These are phyloP conservation scores for Cynodonichthys magdalenae DNA, from an alignment of 2,797 vertebrate genomes.

Conservation along the genomic window DNA sequence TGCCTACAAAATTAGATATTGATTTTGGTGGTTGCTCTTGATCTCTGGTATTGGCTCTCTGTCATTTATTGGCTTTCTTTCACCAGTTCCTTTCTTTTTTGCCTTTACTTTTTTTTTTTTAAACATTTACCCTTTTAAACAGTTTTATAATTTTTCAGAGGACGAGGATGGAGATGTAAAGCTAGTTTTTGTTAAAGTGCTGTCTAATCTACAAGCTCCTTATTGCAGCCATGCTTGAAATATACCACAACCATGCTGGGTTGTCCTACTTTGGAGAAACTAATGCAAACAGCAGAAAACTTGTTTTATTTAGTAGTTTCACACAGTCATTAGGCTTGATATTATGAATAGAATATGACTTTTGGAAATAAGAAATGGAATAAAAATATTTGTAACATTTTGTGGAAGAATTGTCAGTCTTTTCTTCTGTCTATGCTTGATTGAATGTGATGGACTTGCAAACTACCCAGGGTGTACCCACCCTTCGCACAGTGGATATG, in stretches of 20 bases:
- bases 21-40: slow-evolving; percentile 51
- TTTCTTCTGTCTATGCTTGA: neutral
- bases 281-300: neutral
- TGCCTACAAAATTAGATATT: slow-evolving; percentile 65
- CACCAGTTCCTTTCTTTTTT: neutral
- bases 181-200: no score
- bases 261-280: neutral
- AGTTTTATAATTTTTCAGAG: no score
- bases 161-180: no score
- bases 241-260: slow-evolving; percentile 6
- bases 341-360: neutral
- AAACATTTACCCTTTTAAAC: neutral
- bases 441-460: neutral
- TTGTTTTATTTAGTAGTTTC: neutral
- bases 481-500: no score
- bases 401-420: neutral
- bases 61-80: slow-evolving; percentile 25
- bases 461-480: no score
- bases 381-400: neutral
- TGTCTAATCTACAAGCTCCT: neutral
- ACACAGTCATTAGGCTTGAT: slow-evolving; percentile 10
- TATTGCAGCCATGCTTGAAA: slow-evolving; percentile 6
- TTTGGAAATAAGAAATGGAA: neutral
- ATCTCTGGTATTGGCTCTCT: slow-evolving; percentile 17
- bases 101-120: neutral